These are phyloP conservation scores for Bubalus kerabau DNA, from an alignment of 2,113 vertebrate species.

Conservation along the genomic window DNA sequence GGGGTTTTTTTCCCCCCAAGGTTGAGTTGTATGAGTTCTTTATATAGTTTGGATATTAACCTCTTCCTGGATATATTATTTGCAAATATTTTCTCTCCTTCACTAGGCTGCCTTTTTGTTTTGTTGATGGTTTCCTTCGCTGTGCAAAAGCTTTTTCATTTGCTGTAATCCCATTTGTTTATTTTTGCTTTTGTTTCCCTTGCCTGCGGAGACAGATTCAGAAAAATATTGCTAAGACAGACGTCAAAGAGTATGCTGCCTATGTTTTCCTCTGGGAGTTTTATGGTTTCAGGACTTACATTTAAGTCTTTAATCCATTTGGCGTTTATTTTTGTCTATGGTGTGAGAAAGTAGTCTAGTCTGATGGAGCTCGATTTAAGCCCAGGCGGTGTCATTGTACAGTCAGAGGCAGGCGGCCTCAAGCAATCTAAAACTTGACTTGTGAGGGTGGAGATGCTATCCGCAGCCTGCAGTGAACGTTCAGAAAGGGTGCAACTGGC, in stretches of 20 bases:
- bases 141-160: background rate
- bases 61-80: background rate
- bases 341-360: background rate
- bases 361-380: background rate
- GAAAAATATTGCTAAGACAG: background rate
- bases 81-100: background rate
- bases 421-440: background rate
- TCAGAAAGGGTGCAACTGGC: background rate
- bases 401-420: background rate
- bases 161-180: background rate
- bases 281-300: background rate
- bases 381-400: background rate
- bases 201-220: background rate
- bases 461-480: background rate
- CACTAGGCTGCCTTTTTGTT: background rate
- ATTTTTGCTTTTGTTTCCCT: background rate
- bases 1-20: fast-evolving
- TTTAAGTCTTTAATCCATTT: background rate
- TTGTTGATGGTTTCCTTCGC: background rate
- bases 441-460: background rate
- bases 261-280: background rate
- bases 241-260: background rate
- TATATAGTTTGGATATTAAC: background rate
- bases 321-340: background rate
- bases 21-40: background rate